Conservation (phyloP, 2,888 invertebrate genomes). For the Aquatica leii region DNA sequence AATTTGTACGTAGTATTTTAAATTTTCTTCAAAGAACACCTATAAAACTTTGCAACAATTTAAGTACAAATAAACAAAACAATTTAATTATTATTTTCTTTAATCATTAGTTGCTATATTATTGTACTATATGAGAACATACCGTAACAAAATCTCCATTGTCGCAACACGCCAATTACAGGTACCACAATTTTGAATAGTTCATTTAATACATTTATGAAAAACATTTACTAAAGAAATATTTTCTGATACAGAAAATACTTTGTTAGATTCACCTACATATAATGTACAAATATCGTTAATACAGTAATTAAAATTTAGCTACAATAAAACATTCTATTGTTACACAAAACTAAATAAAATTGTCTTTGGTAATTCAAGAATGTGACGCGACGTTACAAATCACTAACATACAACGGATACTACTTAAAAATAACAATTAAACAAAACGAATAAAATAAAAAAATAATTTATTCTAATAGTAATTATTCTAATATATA, state of each 20-base stretch:
- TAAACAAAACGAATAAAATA: slow-evolving; percentile 14
- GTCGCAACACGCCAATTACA: neutral
- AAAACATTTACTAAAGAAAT: slow-evolving; percentile 8
- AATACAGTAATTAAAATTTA: slow-evolving; percentile 13
- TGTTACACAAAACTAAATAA: slow-evolving; percentile 15
- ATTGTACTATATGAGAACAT: too few species aligned
- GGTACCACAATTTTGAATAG: neutral
- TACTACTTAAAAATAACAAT: neutral
- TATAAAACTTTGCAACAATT: neutral
- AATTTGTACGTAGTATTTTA: slow-evolving; percentile 11
- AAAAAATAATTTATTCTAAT: slow-evolving; percentile 25
- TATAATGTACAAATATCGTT: slow-evolving; percentile 18
- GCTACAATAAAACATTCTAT: slow-evolving; percentile 14
- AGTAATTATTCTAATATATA: slow-evolving; percentile 29
- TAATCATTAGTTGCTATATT: too few species aligned
- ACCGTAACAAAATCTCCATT: too few species aligned
- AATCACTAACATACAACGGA: neutral
- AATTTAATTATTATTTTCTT: neutral
- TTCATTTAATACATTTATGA: neutral
- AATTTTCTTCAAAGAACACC: slow-evolving; percentile 8
- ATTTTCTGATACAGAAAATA: slow-evolving; percentile 38
- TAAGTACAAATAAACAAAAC: slow-evolving; percentile 8
- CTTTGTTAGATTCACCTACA: slow-evolving; percentile 65
- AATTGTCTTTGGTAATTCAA: slow-evolving; percentile 22
- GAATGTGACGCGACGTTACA: neutral